Evolutionary conservation across 1,140 invertebrate genomes (phyloP).

Genomic region (Cylas formicarius): DNA sequence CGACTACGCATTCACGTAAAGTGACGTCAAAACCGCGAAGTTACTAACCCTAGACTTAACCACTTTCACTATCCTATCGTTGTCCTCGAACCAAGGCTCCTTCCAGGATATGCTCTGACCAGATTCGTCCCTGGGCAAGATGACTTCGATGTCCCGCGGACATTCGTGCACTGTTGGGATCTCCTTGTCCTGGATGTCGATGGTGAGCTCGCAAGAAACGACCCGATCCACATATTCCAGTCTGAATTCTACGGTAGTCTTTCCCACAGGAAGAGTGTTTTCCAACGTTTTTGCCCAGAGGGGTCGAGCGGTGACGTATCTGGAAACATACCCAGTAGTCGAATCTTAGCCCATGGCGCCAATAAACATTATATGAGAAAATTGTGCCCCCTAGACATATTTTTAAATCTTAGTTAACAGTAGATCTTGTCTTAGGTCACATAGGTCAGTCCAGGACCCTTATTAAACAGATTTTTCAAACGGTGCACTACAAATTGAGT

Average conservation of each 20-base stretch:
- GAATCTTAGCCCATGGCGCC: too few species aligned
- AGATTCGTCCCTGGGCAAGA: constrained; percentile 48
- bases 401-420: too few species aligned
- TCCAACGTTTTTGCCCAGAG: constrained; percentile 58
- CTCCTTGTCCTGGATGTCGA: constrained; percentile 55
- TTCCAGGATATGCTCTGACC: constrained; percentile 56
- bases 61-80: constrained; percentile 50
- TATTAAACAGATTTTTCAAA: too few species aligned
- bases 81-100: constrained; percentile 60
- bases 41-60: constrained; percentile 58
- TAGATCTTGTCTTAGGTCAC: too few species aligned
- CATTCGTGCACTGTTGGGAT: constrained; percentile 52
- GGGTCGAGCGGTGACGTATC: constrained; percentile 55
- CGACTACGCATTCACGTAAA: too few species aligned
- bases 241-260: constrained; percentile 53
- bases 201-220: constrained; percentile 53
- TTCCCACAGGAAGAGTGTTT: constrained; percentile 52
- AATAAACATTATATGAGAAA: constrained; percentile 11
- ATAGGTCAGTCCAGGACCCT: too few species aligned
- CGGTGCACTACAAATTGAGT: too few species aligned
- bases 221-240: constrained; percentile 48
- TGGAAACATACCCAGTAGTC: constrained; percentile 38
- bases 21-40: too few species aligned
- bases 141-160: constrained; percentile 56
- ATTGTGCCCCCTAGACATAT: constrained; percentile 9